A percentile compares a stretch with the other conserved stretches of the same genome.
Conservation (phyloP, 2,888 invertebrate species). For the Synergus itoensis region DNA sequence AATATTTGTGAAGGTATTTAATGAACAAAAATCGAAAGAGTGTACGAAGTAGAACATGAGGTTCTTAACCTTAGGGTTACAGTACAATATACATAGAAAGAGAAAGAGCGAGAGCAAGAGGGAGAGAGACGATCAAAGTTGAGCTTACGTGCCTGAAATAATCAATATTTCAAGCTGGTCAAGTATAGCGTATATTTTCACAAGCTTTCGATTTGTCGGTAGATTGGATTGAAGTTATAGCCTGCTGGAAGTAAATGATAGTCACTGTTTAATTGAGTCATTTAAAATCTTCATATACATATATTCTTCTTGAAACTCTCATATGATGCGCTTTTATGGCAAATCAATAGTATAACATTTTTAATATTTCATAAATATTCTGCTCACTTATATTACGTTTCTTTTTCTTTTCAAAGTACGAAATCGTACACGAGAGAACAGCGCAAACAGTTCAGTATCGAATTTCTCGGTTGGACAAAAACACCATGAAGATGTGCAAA, state of each 20-base stretch:
- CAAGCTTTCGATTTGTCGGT: constrained; percentile 20
- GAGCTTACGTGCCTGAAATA: constrained; percentile 61
- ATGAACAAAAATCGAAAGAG: constrained; percentile 56
- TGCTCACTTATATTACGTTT: not conserved
- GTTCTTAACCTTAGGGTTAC: constrained; percentile 70
- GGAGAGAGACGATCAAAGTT: constrained; percentile 45
- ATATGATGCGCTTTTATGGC: too few relatives aligned
- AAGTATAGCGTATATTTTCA: constrained; percentile 54
- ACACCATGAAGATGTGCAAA: not conserved
- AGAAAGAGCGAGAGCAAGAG: not conserved
- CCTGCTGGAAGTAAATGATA: too few relatives aligned
- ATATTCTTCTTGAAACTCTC: too few relatives aligned
- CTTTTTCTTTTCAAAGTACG: constrained; percentile 21
- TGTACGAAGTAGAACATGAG: constrained; percentile 69
- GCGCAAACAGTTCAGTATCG: not conserved
- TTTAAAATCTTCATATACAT: too few relatives aligned
- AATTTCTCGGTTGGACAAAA: not conserved
- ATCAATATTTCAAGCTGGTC: constrained; percentile 68
- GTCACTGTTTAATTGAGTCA: too few relatives aligned
- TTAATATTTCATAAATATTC: too few relatives aligned
- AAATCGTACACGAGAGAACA: constrained; percentile 44
- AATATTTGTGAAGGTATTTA: constrained; percentile 23
- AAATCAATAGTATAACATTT: too few relatives aligned
- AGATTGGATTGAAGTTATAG: constrained; percentile 5
- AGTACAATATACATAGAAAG: constrained; percentile 22